Evolutionary conservation across 2,888 invertebrate genomes (phyloP).

Genomic region (Cistogaster globosa): DNA sequence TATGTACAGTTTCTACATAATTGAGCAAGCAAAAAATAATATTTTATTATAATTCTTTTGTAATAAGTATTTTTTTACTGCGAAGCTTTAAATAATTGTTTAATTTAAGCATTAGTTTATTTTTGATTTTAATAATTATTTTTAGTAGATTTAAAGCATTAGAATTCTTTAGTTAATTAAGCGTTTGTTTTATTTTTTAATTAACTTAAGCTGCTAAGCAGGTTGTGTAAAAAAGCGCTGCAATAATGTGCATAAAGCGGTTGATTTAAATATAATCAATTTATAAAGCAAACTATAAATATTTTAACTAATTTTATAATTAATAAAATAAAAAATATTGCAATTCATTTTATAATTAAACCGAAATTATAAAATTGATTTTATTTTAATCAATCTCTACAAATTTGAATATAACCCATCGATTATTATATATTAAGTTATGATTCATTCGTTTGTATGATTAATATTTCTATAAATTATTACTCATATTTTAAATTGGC

Average conservation of each 20-base stretch:
- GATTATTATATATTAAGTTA: no score
- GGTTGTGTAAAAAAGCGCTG: slow-evolving; percentile 71
- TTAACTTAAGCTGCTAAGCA: slow-evolving; percentile 37
- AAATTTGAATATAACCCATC: neutral
- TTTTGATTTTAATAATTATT: slow-evolving; percentile 27
- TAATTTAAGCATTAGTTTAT: slow-evolving; percentile 47
- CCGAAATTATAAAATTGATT: neutral
- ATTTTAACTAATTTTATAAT: neutral
- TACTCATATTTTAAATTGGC: neutral
- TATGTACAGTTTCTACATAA: slow-evolving; percentile 28
- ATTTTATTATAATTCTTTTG: slow-evolving; percentile 9
- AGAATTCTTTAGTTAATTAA: slow-evolving; percentile 39
- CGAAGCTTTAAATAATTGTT: slow-evolving; percentile 79
- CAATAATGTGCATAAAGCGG: slow-evolving; percentile 70
- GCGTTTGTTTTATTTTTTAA: slow-evolving; percentile 46
- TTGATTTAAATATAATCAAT: slow-evolving; percentile 23
- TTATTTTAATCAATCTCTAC: neutral
- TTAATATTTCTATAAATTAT: neutral
- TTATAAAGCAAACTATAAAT: slow-evolving; percentile 66
- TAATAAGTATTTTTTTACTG: slow-evolving; percentile 73
- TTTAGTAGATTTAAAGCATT: slow-evolving; percentile 12
- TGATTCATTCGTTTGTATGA: neutral
- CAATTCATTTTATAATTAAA: slow-evolving; percentile 22
- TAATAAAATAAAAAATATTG: slow-evolving; percentile 54
- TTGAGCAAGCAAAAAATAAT: slow-evolving; percentile 55